phyloP scores from a whole-genome alignment of 2,797 vertebrate species.

The Coracias cyanogaster region DNA sequence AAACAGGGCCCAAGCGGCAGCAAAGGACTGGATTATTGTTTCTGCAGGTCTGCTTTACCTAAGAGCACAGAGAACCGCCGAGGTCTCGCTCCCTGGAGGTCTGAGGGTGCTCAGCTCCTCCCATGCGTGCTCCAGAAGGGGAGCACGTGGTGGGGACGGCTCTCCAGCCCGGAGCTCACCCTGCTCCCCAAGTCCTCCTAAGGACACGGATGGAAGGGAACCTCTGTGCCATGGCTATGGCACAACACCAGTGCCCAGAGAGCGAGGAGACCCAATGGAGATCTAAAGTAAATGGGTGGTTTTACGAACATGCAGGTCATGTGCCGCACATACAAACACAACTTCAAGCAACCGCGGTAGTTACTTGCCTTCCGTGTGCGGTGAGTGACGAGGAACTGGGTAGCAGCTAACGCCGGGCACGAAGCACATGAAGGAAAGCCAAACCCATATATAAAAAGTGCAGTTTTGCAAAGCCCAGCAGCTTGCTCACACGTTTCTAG shows the following conservation, averaged over 20 bases:
- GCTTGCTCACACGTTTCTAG: not conserved
- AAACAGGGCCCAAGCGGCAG: not conserved
- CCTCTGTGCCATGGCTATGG: rapidly evolving
- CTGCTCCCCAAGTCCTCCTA: not conserved
- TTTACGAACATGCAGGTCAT: not conserved
- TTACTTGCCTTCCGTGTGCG: rapidly evolving
- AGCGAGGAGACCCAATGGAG: rapidly evolving
- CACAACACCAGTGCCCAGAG: not conserved
- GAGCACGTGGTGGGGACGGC: too few relatives aligned
- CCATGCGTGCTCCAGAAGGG: too few relatives aligned
- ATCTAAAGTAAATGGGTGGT: not conserved
- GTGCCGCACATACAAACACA: too few relatives aligned
- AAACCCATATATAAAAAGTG: too few relatives aligned
- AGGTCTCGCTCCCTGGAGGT: too few relatives aligned
- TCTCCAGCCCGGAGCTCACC: not conserved
- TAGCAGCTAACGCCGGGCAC: not conserved
- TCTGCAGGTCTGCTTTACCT: too few relatives aligned
- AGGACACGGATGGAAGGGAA: too few relatives aligned
- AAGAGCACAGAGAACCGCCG: too few relatives aligned
- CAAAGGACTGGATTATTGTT: not conserved
- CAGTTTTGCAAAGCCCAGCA: not conserved
- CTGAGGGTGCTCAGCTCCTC: too few relatives aligned
- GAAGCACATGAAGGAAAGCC: too few relatives aligned
- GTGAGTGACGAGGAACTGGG: not conserved
- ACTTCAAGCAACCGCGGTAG: not conserved